phyloP scores from a whole-genome alignment of 2,888 invertebrate genomes.

The Cheilosia vulpina region DNA sequence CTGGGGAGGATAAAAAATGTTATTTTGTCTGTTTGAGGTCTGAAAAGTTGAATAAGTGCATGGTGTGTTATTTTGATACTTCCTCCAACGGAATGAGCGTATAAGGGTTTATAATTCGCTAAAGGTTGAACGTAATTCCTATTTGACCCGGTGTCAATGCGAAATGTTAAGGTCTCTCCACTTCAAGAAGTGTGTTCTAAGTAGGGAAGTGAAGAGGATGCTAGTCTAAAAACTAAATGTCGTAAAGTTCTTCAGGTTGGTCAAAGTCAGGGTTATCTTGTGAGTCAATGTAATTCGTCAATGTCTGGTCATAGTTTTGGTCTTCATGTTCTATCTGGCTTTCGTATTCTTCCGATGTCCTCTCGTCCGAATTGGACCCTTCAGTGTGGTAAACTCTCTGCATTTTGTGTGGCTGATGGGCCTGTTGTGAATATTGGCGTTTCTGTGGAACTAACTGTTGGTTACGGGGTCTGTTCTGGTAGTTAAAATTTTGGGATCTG shows the following conservation, averaged over 20 bases:
- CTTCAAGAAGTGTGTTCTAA: slow-evolving; percentile 14
- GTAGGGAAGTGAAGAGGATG: no score
- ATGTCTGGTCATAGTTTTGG: no score
- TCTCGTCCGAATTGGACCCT: not conserved
- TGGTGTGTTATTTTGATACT: no score
- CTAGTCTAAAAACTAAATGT: no score
- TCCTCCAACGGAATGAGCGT: no score
- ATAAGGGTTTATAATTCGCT: slow-evolving; percentile 44
- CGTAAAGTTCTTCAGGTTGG: not conserved
- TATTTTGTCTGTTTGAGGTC: slow-evolving; percentile 21
- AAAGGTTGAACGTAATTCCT: slow-evolving; percentile 32
- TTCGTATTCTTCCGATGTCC: not conserved
- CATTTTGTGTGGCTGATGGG: no score
- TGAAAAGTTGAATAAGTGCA: slow-evolving; percentile 11
- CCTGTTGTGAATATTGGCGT: no score
- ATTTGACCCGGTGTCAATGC: slow-evolving; percentile 27
- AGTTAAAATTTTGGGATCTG: no score
- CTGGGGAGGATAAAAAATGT: slow-evolving; percentile 21
- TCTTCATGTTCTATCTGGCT: no score
- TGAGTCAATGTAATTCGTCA: not conserved
- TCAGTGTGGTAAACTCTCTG: slow-evolving; percentile 20
- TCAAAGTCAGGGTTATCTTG: not conserved
- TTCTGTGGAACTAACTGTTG: no score
- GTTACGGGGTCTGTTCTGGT: no score
- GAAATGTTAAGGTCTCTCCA: slow-evolving; percentile 30